Evolutionary conservation across 1,140 invertebrate genomes (phyloP).

Genomic region (Calephelis nemesis): DNA sequence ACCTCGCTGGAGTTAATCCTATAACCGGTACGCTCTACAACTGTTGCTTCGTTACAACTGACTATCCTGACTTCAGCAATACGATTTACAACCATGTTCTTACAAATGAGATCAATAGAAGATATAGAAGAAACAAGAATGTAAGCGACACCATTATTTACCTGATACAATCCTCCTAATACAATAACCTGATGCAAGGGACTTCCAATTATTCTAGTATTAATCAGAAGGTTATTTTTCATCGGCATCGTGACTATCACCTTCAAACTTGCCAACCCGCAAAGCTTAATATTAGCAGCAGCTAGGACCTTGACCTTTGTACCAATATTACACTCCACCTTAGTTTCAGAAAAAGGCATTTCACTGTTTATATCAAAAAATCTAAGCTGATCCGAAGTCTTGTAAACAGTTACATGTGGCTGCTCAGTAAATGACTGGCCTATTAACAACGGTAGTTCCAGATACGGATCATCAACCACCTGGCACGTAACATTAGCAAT

Average conservation of each 20-base stretch:
- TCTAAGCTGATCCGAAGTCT: constrained; percentile 16
- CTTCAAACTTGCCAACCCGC: background rate
- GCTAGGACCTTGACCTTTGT: background rate
- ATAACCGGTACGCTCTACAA: constrained; percentile 1
- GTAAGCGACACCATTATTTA: constrained; percentile 4
- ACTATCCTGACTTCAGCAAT: background rate
- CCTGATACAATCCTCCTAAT: constrained; percentile 15
- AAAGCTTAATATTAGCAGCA: background rate
- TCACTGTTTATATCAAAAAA: constrained; percentile 23
- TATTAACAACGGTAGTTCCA: constrained; percentile 29
- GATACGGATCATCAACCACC: constrained; percentile 28
- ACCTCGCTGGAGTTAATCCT: background rate
- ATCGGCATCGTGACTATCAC: background rate
- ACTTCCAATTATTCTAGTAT: constrained; percentile 19
- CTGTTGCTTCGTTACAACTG: background rate
- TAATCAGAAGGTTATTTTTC: constrained; percentile 3
- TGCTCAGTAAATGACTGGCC: constrained; percentile 34
- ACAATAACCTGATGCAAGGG: constrained; percentile 6
- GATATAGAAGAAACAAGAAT: background rate
- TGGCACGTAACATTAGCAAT: constrained; percentile 19
- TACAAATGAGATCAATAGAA: background rate
- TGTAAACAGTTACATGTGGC: constrained; percentile 28
- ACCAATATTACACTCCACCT: background rate
- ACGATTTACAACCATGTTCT: background rate
- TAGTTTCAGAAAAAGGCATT: constrained; percentile 11